Conservation (phyloP, 2,113 vertebrate genomes). For the Hydrochoerus hydrochaeris region DNA sequence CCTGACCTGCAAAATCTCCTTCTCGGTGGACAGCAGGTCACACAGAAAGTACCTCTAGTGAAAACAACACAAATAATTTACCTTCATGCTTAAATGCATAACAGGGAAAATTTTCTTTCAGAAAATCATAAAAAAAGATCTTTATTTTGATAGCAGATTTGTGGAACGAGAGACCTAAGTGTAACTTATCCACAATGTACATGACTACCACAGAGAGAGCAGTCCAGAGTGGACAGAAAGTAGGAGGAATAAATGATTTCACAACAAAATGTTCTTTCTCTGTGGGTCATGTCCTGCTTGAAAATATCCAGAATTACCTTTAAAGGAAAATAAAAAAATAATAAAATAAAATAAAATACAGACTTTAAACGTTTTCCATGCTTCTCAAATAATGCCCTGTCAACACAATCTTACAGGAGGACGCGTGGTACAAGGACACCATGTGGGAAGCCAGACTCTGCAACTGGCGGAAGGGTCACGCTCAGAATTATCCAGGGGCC, state of each 20-base stretch:
- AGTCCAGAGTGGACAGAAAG: not conserved
- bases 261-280: not conserved
- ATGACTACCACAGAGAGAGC: not conserved
- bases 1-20: conserved; percentile 67
- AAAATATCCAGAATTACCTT: not conserved
- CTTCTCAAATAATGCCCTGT: conserved; percentile 52
- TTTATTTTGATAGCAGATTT: conserved; percentile 28
- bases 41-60: not conserved
- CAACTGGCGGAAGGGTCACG: not conserved
- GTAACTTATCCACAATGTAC: not conserved
- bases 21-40: conserved; percentile 66
- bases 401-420: conserved; percentile 28
- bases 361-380: not conserved
- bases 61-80: conserved; percentile 71
- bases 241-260: not conserved
- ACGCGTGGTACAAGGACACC: not conserved
- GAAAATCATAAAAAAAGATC: conserved; percentile 72
- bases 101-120: conserved; percentile 61
- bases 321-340: not conserved
- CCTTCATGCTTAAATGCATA: not conserved
- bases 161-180: not conserved
- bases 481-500: not conserved
- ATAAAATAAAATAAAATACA: not conserved
- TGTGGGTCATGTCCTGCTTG: not conserved
- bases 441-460: conserved; percentile 26